These are phyloP conservation scores for Drosophila infuscata DNA, from an alignment of 2,888 invertebrate species.

Conservation along the genomic window DNA sequence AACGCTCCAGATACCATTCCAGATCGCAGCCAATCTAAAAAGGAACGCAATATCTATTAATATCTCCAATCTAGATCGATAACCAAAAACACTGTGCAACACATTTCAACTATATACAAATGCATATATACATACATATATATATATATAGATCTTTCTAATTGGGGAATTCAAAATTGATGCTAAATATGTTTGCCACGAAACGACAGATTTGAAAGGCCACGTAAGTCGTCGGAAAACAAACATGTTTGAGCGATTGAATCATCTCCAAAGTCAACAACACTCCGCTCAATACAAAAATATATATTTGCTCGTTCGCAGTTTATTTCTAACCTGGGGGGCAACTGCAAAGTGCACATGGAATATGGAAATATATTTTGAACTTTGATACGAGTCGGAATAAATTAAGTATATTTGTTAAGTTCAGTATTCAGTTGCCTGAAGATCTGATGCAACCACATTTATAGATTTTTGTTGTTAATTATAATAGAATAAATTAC, in stretches of 20 bases:
- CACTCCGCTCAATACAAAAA: neutral
- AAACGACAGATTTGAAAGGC: neutral
- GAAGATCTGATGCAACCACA: neutral
- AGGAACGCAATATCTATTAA: neutral
- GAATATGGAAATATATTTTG: neutral
- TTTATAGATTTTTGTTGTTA: neutral
- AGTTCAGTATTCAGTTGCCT: neutral
- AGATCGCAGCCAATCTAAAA: constrained; percentile 82
- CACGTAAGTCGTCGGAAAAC: neutral
- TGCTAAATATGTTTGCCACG: neutral
- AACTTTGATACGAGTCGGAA: neutral
- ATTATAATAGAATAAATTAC: neutral
- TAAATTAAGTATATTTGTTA: neutral
- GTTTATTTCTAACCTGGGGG: neutral
- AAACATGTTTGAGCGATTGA: neutral
- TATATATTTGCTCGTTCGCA: neutral
- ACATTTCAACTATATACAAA: neutral
- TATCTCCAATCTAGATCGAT: neutral
- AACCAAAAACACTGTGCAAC: constrained; percentile 26
- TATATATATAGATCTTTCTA: neutral
- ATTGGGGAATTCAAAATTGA: neutral
- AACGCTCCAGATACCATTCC: constrained; percentile 78
- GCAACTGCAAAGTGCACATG: neutral
- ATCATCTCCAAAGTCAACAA: constrained; percentile 3
- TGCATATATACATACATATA: neutral